A percentile compares a stretch with the other conserved stretches of the same genome.
Evolutionary conservation across 2,797 vertebrate species (phyloP).

Genomic region (Podarcis siculus): DNA sequence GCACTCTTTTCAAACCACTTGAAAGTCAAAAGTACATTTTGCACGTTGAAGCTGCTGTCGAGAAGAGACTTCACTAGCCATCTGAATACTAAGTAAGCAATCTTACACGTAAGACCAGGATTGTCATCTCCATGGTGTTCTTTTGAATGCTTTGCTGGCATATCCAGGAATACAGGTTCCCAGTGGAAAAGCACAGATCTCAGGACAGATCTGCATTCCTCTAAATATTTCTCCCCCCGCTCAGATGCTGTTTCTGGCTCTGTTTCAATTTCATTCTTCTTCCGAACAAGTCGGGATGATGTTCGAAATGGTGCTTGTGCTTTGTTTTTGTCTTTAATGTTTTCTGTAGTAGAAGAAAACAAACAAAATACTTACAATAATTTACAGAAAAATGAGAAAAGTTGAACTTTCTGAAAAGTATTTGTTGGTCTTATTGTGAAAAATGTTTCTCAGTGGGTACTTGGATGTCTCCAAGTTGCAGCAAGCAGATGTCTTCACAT

Average conservation of each 20-base stretch:
- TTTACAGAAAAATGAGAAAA: background rate
- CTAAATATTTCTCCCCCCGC: constrained; percentile 62
- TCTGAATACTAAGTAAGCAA: constrained; percentile 72
- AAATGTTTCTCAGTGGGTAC: no score
- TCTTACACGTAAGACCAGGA: constrained; percentile 45
- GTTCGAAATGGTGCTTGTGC: constrained; percentile 26
- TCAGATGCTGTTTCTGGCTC: constrained; percentile 53
- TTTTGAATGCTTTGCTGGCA: background rate
- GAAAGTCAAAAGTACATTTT: constrained; percentile 69
- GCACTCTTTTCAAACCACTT: constrained; percentile 80
- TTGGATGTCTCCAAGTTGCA: no score
- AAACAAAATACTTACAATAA: constrained; percentile 17
- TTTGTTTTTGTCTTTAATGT: constrained; percentile 81
- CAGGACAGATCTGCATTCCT: constrained; percentile 79
- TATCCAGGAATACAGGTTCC: constrained; percentile 70
- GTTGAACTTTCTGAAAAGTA: background rate
- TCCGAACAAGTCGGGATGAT: constrained; percentile 30
- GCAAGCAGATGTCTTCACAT: no score
- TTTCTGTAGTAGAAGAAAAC: constrained; percentile 71
- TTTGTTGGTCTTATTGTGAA: no score
- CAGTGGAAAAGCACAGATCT: constrained; percentile 83
- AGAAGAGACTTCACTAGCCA: constrained; percentile 83
- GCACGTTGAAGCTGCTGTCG: constrained; percentile 60
- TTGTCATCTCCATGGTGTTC: constrained; percentile 6
- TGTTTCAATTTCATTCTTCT: constrained; percentile 50